phyloP scores from a whole-genome alignment of 2,113 vertebrate genomes.

The Chloroceryle aenea region DNA sequence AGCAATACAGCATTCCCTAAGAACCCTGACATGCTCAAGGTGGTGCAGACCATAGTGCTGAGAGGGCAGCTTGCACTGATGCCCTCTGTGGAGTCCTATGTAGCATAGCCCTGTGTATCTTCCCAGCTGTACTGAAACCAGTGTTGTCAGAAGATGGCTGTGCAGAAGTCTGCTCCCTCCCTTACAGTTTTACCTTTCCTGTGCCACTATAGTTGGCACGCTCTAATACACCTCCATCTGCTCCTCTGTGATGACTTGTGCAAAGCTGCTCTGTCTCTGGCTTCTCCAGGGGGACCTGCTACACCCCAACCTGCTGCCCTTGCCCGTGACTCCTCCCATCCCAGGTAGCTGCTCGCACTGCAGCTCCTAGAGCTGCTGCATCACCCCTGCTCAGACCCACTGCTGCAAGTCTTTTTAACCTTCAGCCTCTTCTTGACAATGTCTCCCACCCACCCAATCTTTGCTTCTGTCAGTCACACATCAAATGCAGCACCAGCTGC shows the following conservation, averaged over 20 bases:
- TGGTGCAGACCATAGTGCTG: neutral
- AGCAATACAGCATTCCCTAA: neutral
- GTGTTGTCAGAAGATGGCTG: neutral
- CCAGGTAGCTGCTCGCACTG: neutral
- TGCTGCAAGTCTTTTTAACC: neutral
- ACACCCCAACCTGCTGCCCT: neutral
- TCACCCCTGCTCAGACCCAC: neutral
- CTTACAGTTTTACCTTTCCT: neutral
- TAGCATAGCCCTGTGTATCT: rapidly evolving
- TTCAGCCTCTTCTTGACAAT: rapidly evolving
- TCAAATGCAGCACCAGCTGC: neutral
- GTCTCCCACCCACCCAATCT: neutral
- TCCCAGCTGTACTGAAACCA: rapidly evolving
- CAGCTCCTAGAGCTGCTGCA: no score
- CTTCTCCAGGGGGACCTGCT: neutral
- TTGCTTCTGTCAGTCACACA: neutral
- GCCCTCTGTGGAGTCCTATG: neutral
- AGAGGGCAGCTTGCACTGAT: rapidly evolving
- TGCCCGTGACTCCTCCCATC: no score
- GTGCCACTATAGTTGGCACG: rapidly evolving
- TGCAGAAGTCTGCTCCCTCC: neutral
- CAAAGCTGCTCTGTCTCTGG: neutral
- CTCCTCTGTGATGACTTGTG: neutral
- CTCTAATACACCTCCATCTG: neutral
- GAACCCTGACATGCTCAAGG: neutral